These are phyloP conservation scores for Pardosa pseudoannulata DNA, from an alignment of 2,888 invertebrate genomes.

Conservation along the genomic window DNA sequence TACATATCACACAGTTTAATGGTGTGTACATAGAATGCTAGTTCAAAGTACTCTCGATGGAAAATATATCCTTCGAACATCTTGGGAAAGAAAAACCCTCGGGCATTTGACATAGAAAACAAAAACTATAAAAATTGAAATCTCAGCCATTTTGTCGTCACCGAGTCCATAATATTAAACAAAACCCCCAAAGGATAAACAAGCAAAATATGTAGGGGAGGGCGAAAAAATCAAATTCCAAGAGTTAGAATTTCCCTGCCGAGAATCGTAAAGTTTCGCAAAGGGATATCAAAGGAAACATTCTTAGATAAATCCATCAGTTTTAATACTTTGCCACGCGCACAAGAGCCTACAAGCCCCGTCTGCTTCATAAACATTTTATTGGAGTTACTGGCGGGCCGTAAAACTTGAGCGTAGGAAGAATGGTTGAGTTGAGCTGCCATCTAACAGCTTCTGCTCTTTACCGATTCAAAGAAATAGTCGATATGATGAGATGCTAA, in stretches of 20 bases:
- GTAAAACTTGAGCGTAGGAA: constrained; percentile 32
- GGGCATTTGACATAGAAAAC: background rate
- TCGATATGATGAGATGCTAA: background rate
- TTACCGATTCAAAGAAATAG: constrained; percentile 36
- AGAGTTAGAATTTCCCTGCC: constrained; percentile 23
- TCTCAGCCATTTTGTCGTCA: constrained; percentile 25
- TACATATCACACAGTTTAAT: too few species aligned
- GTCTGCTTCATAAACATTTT: constrained; percentile 66
- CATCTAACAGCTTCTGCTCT: constrained; percentile 18
- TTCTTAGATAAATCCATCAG: constrained; percentile 62
- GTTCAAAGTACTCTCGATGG: too few species aligned
- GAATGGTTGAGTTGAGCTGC: constrained; percentile 55
- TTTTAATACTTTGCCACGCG: constrained; percentile 53
- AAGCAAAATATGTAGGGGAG: background rate
- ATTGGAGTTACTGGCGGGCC: constrained; percentile 64
- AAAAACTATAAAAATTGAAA: background rate
- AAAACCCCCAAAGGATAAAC: constrained; percentile 2
- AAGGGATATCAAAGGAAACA: constrained; percentile 35
- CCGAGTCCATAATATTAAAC: constrained; percentile 35
- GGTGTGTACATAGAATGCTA: too few species aligned
- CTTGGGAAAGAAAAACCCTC: background rate
- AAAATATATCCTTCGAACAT: background rate
- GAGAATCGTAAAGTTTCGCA: constrained; percentile 54
- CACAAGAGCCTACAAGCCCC: background rate
- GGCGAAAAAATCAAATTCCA: constrained; percentile 29